Evolutionary conservation across 2,888 invertebrate genomes (phyloP), one percentile per base, ranked within the genome.

Genomic region (Phortica magna): DNA sequence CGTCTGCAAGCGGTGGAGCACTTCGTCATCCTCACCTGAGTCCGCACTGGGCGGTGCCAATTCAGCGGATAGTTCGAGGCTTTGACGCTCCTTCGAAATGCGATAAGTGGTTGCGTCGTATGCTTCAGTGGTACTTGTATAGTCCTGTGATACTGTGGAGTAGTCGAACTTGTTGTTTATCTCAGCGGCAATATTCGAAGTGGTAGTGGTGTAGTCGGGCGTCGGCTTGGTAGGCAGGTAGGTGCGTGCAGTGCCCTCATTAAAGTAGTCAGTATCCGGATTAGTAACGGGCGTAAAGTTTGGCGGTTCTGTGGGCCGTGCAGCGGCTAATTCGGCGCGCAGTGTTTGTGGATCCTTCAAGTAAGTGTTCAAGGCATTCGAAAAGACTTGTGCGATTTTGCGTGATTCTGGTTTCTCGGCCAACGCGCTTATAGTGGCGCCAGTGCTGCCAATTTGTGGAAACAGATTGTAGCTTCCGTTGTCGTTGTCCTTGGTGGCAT

Each of bases 311-410:
- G 96, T 96, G 0, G 97, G 97, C 85, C 96, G 93, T 1, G 96
- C 95, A 81, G 96, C 95, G 7, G 95, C 95, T 22, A 97, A 90
- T 22, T 95, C 95, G 87, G 95, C 95, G 81, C 95, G 94, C 84
- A 97, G 97, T 74, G 95, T 95, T n/a, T 95, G 95, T 0, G 97
- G 97, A 90, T 97, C 95, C 90, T 96, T 95, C 5, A 97, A 92
- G 83, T 97, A 97, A 0, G 96, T 96, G 0, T 96, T 95, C 17
- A 97, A 91, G 0, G 96, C 97, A 86, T 96, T 95, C 0, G 96
- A 96, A 84, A 97, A 97, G 4, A 97, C 96, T 91, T 96, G 95
- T 0, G 97, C 97, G 5, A 97, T 91, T 90, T 96, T 96, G 73
- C 96, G 93, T 0, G 96, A 94, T 91, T 95, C 93, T n/a, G 95